A percentile compares a stretch with the other conserved stretches of the same genome.
These are phyloP conservation scores for Pithys albifrons DNA, from an alignment of 2,113 vertebrate genomes.

Conservation along the genomic window DNA sequence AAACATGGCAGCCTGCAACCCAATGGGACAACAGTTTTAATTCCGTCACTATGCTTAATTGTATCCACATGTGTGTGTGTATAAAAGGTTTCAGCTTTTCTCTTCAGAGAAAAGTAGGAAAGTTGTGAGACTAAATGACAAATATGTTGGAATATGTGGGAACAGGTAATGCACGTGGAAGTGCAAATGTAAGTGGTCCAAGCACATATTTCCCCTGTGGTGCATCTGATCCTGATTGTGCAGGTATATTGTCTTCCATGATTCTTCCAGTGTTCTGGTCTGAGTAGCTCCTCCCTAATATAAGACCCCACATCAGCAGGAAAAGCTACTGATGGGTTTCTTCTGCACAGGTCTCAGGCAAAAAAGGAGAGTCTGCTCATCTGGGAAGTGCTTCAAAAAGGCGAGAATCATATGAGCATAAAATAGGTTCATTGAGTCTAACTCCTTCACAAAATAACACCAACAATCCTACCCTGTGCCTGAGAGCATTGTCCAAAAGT, in stretches of 20 bases:
- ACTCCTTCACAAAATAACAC: neutral
- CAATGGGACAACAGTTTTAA: neutral
- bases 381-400: neutral
- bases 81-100: neutral
- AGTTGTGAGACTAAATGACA: neutral
- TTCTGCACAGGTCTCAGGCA: neutral
- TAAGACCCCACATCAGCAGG: neutral
- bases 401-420: neutral
- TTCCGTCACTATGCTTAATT: neutral
- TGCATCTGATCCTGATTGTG: too few species aligned
- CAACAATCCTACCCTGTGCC: neutral
- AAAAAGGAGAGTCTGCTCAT: neutral
- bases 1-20: neutral
- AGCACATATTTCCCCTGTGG: neutral
- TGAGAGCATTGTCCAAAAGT: too few species aligned
- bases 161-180: neutral
- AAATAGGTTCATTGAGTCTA: neutral
- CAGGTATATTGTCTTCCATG: neutral
- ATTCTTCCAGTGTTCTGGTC: neutral
- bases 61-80: neutral
- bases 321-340: neutral
- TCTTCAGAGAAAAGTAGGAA: neutral
- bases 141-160: neutral
- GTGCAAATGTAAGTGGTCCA: too few species aligned
- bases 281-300: neutral